Evolutionary conservation across 2,797 vertebrate species (phyloP), one percentile per base, ranked within the genome.

Genomic region (Mus minutoides): DNA sequence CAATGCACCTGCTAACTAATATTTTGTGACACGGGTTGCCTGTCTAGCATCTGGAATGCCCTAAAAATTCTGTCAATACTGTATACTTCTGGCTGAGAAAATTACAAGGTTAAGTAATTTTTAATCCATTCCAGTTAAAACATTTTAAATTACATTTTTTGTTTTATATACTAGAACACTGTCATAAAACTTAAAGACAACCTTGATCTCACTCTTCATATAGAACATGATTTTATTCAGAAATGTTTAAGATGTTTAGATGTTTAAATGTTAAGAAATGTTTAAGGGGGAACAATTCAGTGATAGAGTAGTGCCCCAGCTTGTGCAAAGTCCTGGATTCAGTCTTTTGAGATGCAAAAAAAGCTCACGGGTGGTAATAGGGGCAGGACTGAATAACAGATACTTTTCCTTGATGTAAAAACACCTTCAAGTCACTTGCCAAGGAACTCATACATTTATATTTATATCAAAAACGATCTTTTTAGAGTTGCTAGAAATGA

Each of bases 1-100:
- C 29, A 60, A 46, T 37, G 76, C 78, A 98, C 73, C 96, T 97
- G 96, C 96, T 96, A 97, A 62, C 14, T 84, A 97, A 94, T 95
- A 89, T 90, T 97, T 91, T 94, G 26, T 87, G 95, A 91, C 4
- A 56, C 94, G 9, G 86, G 69, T 60, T 96, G 8, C 87, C 67
- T 88, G 91, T 40, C 75, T 77, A 75, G 58, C 75, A 91, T 92
- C 54, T 97, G 92, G 56, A 94, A 94, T 85, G 3, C 46, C 93
- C 92, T 31, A 91, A 97, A 69, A 11, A 78, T 93, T 94, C 92
- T 29, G 87, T 88, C 93, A 88, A 95, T 86, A 95, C 97, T 78
- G 7, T 52, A 52, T 22, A 71, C 31, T 84, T 80, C 60, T 85
- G 88, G 83, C 90, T 49, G 46, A 82, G 75, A 96, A 56, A 49